Conservation (phyloP, 2,888 invertebrate species). For the Cantharis rufa region DNA sequence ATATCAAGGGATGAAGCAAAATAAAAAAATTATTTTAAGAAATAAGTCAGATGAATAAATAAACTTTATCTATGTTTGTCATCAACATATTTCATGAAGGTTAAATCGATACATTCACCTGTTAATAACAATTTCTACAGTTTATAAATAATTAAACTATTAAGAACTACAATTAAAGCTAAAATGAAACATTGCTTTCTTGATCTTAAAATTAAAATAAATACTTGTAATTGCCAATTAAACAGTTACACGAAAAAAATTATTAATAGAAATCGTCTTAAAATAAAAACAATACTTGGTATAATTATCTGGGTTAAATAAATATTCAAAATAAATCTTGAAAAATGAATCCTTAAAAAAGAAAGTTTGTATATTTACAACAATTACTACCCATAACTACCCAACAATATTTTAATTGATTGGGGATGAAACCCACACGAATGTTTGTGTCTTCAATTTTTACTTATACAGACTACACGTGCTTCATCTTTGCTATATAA, state of each 20-base stretch:
- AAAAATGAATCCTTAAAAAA: not conserved
- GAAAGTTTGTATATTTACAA: not conserved
- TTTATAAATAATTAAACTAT: not conserved
- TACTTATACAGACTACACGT: too few relatives aligned
- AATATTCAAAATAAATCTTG: not conserved
- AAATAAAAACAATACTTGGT: not conserved
- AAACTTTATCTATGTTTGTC: not conserved
- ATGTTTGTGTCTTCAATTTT: too few relatives aligned
- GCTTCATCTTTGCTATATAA: too few relatives aligned
- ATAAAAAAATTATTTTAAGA: not conserved
- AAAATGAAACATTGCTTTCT: too few relatives aligned
- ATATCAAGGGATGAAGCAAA: not conserved
- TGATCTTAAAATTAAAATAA: not conserved
- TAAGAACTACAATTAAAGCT: not conserved
- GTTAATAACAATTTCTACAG: not conserved
- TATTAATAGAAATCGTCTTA: not conserved
- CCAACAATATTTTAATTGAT: too few relatives aligned
- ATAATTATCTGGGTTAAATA: not conserved
- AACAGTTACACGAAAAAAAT: not conserved
- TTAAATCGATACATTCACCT: not conserved
- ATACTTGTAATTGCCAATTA: not conserved
- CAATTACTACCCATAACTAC: not conserved
- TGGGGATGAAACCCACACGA: too few relatives aligned
- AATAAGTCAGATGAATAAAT: not conserved
- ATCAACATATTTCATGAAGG: not conserved